Conservation (phyloP, 2,888 invertebrate genomes). For the Sarcophaga variegata region DNA sequence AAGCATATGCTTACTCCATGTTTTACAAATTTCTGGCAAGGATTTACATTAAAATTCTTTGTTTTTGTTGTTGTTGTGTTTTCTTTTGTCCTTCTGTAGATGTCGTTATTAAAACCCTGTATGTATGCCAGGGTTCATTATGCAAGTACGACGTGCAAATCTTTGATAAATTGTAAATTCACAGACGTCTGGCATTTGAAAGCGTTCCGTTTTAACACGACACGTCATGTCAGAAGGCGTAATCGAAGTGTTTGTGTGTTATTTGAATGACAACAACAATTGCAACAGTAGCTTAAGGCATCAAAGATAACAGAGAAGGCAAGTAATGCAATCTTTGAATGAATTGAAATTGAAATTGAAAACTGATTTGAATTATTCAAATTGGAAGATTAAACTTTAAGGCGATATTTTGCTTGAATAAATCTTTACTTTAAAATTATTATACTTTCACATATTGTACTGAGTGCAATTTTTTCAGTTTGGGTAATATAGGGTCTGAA, state of each 20-base stretch:
- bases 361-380: too few relatives aligned
- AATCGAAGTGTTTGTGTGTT: background rate
- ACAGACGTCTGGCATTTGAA: conserved; percentile 14
- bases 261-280: background rate
- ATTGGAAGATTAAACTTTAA: too few relatives aligned
- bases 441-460: too few relatives aligned
- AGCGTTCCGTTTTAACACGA: background rate
- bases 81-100: background rate
- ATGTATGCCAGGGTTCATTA: background rate
- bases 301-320: background rate
- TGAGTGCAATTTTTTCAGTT: too few relatives aligned
- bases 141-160: background rate
- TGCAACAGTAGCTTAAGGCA: conserved; percentile 4
- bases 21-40: conserved; percentile 14
- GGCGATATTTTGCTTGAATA: too few relatives aligned
- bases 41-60: conserved; percentile 13
- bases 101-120: conserved; percentile 21
- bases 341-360: too few relatives aligned
- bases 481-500: too few relatives aligned
- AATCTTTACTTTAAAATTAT: too few relatives aligned
- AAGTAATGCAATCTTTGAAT: background rate
- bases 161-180: background rate
- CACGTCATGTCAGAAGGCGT: conserved; percentile 12
- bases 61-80: background rate
- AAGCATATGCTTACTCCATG: conserved; percentile 19